Base-by-base conservation (phyloP, 2,888 invertebrate species). In the Zaprionus lineosus region DNA sequence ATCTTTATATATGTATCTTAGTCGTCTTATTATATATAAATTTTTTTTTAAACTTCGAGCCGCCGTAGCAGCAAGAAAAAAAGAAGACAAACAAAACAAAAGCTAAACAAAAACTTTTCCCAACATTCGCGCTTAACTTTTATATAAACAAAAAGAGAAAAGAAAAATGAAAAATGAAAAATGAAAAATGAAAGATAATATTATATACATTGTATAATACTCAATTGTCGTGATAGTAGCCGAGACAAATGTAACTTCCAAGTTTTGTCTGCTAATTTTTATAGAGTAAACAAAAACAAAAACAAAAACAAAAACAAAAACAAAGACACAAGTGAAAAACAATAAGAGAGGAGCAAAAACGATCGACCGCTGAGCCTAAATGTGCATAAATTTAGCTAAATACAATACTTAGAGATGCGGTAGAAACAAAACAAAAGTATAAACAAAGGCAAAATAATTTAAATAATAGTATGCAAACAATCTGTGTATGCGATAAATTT, bases 171-270 rank as follows among this genome's bases (percentile, higher is more conserved):
- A 5, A 33, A 40, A 62, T 48, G n/a, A 24, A 24, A 24, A 29
- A 29, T 12, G 2, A 28, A 28, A 7, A 19, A 57, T 46, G 34
- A 39, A 5, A 33, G 36, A 62, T 48, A 53, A 37, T 41, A 39
- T 46, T 64, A 55, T 62, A 57, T 59, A 75, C 57, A 66, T 75
- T 69, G 66, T 69, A 83, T 70, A 88, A 89, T 89, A 89, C 88
- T 89, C 89, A 89, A 88, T 76, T 88, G 86, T 89, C 88, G 88
- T 89, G 89, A 89, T 89, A 89, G 84, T 78, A 82, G 84, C 66
- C 60, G 81, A 74, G 76, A 67, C 85, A 86, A 68, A 78, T 56
- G 47, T 40, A 51, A 64, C 61, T 66, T 70, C 52, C 53, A 37
- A 63, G 50, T 72, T 72, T 86, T 87, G 83, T 86, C 81, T 66